Conservation (phyloP, 1,140 invertebrate genomes). For the Brevipalpus yothersi region DNA sequence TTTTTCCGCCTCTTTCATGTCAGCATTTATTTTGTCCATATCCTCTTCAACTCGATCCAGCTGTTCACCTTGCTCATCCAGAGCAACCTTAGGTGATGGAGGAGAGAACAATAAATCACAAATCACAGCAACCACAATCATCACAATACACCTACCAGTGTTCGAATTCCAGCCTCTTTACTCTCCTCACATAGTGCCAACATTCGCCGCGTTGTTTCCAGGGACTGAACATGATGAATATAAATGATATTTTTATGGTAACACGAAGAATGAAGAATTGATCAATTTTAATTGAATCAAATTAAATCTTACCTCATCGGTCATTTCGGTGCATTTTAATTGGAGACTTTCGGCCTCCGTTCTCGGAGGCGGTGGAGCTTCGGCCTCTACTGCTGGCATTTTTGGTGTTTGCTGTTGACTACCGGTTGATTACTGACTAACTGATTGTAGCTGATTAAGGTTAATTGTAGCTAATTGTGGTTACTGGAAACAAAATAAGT, state of each 20-base stretch:
- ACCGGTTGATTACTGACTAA: too few species aligned
- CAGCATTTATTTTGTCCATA: conserved; percentile 97
- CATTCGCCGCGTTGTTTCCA: conserved; percentile 14
- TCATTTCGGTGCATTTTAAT: background rate
- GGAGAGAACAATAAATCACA: too few species aligned
- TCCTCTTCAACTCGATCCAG: conserved; percentile 96
- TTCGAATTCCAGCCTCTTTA: conserved; percentile 16
- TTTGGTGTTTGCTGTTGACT: too few species aligned
- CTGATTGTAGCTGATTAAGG: too few species aligned
- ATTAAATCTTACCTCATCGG: background rate
- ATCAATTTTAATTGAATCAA: background rate
- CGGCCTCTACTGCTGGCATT: background rate
- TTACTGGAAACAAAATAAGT: too few species aligned
- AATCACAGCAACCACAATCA: too few species aligned
- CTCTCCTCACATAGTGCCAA: conserved; percentile 12
- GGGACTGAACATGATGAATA: conserved; percentile 1
- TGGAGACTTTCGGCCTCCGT: background rate
- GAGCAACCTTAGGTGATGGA: background rate
- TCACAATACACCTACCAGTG: conserved; percentile 9
- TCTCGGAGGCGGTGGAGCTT: background rate
- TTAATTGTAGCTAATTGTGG: too few species aligned
- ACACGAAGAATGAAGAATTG: background rate
- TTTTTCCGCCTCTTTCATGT: conserved; percentile 97
- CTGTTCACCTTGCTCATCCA: conserved; percentile 41
- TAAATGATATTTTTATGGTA: background rate